Conservation (phyloP, 2,888 invertebrate species). For the Cheilosia urbana region DNA sequence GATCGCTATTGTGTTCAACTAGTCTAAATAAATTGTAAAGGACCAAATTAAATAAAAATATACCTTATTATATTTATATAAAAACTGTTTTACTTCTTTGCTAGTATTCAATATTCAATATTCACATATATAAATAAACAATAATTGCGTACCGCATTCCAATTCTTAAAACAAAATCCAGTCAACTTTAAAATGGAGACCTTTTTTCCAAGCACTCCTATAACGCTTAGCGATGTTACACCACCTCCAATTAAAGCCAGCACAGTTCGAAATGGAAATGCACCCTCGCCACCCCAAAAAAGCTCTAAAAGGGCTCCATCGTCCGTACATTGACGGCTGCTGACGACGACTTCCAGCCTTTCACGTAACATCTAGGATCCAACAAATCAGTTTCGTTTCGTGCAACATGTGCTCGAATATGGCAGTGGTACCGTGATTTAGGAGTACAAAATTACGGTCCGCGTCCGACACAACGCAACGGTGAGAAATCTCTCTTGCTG, state of each 20-base stretch:
- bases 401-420: constrained; percentile 66
- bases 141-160: too few species aligned
- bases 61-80: too few species aligned
- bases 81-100: too few species aligned
- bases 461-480: constrained; percentile 13
- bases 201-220: background rate
- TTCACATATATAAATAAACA: too few species aligned
- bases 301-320: constrained; percentile 31
- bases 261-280: background rate
- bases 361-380: constrained; percentile 58
- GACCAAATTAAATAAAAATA: too few species aligned
- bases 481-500: constrained; percentile 21
- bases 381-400: constrained; percentile 66
- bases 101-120: too few species aligned
- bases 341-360: constrained; percentile 42
- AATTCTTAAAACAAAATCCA: too few species aligned
- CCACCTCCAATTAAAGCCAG: background rate
- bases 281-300: constrained; percentile 3
- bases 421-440: constrained; percentile 44
- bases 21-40: too few species aligned
- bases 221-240: background rate
- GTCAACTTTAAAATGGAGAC: constrained; percentile 3
- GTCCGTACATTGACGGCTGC: constrained; percentile 45
- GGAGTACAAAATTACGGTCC: constrained; percentile 56
- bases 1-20: too few species aligned